Base-by-base conservation (phyloP, 2,888 invertebrate species). In the Leptothorax acervorum region DNA sequence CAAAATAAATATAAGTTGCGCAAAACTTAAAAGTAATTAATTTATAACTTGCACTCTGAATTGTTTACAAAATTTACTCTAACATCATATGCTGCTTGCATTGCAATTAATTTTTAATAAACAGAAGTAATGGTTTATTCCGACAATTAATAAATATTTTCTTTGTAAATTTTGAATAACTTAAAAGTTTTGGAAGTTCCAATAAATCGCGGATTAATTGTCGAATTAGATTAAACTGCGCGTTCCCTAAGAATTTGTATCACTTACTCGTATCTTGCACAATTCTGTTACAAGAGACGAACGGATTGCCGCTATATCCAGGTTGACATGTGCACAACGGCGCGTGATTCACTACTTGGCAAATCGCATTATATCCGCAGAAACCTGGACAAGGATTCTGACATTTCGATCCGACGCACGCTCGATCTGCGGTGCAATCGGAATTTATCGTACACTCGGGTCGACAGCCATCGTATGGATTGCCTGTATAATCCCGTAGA, bases 281-380 rank as follows among this genome's bases (percentile, higher is more conserved):
- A 82, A 95, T 89, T 78, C 68, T 78, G 89, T 95, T 95, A 93
- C 97, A 97, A 89, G 96, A 96, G 88, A 95, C 95, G 95, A 97
- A 98, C 45, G 98, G 97, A 95, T 98, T 97, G 45, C 98, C 98
- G 12, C 96, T 95, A 93, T 96, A 97, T 88, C 96, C 96, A 55
- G 95, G 89, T 31, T 95, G 94, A 91, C 98, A 98, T 65, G 96
- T 96, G 93, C 98, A 98, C 88, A 96, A 96, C 11, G 98, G 97
- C 88, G 97, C 95, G 92, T 98, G 98, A 90, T 97, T 97, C 28
- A 97, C 96, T 51, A 97, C 97, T 95, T 97, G 96, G 92, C 98
- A 98, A 90, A 96, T 95, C 23, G 97, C 97, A 93, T 97, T 97
- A 74, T 96, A 95, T 74, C 98, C 98, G 92, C 98, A 98, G 75